Percentiles rank a stretch among this genome's conserved stretches.
phyloP scores from a whole-genome alignment of 2,888 invertebrate species.

The Pseudolycoriella hygida region DNA sequence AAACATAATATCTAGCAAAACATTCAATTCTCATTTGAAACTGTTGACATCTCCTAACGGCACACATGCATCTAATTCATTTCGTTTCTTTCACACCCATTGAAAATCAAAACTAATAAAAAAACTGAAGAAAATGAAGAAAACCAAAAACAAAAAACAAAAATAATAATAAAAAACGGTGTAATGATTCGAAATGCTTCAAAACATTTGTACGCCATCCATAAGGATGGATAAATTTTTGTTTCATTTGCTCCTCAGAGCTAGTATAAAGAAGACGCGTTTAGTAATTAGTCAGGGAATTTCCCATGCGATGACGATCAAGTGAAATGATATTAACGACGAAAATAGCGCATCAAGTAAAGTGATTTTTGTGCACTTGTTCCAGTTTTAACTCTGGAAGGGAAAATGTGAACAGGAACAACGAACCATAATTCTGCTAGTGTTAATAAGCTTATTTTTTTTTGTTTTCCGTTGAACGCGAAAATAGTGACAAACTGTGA shows the following conservation, averaged over 20 bases:
- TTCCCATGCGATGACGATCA: background rate
- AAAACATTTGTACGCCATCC: background rate
- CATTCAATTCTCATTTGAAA: background rate
- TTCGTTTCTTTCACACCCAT: background rate
- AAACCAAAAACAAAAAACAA: no score
- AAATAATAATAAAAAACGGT: background rate
- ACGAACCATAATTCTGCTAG: no score
- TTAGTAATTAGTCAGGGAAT: background rate
- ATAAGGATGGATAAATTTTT: background rate
- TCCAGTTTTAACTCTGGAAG: background rate
- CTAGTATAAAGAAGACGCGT: background rate
- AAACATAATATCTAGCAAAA: background rate
- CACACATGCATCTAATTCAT: background rate
- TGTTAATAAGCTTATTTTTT: no score
- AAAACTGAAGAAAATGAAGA: no score
- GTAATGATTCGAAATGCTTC: background rate
- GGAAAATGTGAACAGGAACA: background rate
- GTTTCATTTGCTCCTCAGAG: constrained; percentile 1
- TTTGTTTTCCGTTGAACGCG: no score
- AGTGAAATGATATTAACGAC: background rate
- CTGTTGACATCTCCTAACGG: background rate
- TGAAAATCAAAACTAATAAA: background rate
- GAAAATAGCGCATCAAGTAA: background rate
- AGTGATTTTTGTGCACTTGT: background rate
- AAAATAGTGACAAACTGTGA: no score